These are phyloP conservation scores for Archips crataeganus DNA, from an alignment of 2,888 invertebrate species.

Conservation along the genomic window DNA sequence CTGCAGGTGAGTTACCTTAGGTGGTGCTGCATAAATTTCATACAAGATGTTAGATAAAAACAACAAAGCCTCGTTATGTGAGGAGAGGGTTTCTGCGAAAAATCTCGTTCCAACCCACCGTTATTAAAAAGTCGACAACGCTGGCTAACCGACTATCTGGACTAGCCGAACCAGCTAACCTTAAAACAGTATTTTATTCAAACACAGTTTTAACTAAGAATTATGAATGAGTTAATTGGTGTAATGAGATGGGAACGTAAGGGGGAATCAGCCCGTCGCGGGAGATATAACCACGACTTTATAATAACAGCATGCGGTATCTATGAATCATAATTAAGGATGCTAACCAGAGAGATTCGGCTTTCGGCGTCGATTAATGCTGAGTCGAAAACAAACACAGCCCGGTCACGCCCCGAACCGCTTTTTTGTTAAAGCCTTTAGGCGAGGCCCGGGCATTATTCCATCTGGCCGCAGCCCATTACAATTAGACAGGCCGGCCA, in stretches of 20 bases:
- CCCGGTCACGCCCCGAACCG: conserved; percentile 58
- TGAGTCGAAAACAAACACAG: conserved; percentile 79
- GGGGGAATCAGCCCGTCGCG: conserved; percentile 66
- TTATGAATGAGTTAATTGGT: conserved; percentile 80
- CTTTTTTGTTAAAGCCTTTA: conserved; percentile 62
- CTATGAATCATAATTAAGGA: conserved; percentile 83
- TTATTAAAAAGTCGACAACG: conserved; percentile 39
- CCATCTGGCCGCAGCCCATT: conserved; percentile 63
- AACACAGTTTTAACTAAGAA: conserved; percentile 61
- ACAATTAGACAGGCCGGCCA: conserved; percentile 63
- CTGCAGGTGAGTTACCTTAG: conserved; percentile 58
- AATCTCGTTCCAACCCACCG: conserved; percentile 42
- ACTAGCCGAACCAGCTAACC: conserved; percentile 12
- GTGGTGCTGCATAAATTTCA: conserved; percentile 48
- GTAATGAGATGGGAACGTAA: conserved; percentile 73
- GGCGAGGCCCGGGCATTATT: conserved; percentile 62
- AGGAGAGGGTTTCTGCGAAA: conserved; percentile 49
- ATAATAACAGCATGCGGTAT: conserved; percentile 76
- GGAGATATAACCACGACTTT: conserved; percentile 68
- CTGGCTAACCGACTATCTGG: conserved; percentile 36
- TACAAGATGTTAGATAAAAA: conserved; percentile 58
- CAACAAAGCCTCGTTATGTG: conserved; percentile 61
- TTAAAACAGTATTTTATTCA: conserved; percentile 57
- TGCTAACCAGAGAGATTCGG: conserved; percentile 68
- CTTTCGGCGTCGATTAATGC: conserved; percentile 77